A percentile compares a stretch with the other conserved stretches of the same genome.
These are phyloP conservation scores for Drosophila cognata DNA, from an alignment of 2,888 invertebrate genomes.

Conservation along the genomic window DNA sequence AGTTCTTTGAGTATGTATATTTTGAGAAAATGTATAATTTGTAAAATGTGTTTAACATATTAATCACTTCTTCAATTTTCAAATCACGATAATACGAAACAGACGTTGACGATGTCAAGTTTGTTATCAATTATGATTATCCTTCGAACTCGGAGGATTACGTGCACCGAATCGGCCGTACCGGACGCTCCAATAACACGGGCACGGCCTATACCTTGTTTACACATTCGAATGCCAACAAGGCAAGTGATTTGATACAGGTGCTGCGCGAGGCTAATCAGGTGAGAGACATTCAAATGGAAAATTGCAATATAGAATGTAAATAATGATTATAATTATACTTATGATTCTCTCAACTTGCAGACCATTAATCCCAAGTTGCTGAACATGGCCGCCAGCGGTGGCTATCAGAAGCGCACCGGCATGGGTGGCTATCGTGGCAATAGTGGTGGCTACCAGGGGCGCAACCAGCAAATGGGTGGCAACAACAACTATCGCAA, in stretches of 20 bases:
- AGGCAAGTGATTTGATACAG: constrained; percentile 95
- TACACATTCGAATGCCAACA: constrained; percentile 94
- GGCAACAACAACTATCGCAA: constrained; percentile 60
- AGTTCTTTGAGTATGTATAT: constrained; percentile 64
- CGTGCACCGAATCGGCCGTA: constrained; percentile 96
- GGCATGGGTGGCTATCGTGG: constrained; percentile 75
- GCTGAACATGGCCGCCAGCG: constrained; percentile 88
- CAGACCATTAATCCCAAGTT: constrained; percentile 94
- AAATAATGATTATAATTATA: background rate
- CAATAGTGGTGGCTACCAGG: constrained; percentile 74
- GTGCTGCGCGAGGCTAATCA: constrained; percentile 98
- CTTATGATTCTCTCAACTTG: background rate
- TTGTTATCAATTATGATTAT: constrained; percentile 99
- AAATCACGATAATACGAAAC: constrained; percentile 55
- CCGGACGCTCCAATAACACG: constrained; percentile 95
- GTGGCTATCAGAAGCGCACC: constrained; percentile 78
- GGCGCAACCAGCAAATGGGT: constrained; percentile 71
- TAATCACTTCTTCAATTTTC: constrained; percentile 75
- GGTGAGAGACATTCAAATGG: constrained; percentile 81
- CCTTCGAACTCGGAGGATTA: constrained; percentile 99
- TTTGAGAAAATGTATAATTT: constrained; percentile 34
- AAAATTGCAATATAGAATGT: background rate
- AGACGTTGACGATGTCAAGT: constrained; percentile 99
- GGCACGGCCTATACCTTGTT: constrained; percentile 99
- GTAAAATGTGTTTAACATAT: constrained; percentile 60